These are phyloP conservation scores for Anser cygnoides DNA, from an alignment of 2,113 vertebrate genomes.

Conservation along the genomic window DNA sequence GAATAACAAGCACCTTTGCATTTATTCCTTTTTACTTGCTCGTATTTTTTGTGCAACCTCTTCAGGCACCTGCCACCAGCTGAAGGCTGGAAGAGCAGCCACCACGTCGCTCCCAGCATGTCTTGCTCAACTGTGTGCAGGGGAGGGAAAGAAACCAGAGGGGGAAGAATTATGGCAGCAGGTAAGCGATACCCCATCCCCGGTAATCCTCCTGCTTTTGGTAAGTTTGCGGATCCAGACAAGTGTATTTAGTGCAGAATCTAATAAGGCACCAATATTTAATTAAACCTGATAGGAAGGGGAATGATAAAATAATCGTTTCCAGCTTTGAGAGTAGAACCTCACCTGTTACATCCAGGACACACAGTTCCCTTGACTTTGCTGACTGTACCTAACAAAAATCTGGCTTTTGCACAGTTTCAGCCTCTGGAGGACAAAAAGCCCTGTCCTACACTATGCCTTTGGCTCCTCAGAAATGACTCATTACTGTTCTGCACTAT, in stretches of 20 bases:
- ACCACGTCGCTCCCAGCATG: rapidly evolving
- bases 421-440: not conserved
- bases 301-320: not conserved
- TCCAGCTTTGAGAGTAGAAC: not conserved
- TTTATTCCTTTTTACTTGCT: not conserved
- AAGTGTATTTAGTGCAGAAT: not conserved
- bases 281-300: not conserved
- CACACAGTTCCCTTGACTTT: not conserved
- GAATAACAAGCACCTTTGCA: not conserved
- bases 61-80: not conserved
- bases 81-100: not conserved
- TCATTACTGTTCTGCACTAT: not conserved
- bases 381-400: not conserved
- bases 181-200: not conserved
- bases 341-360: not conserved
- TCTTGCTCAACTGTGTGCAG: not conserved
- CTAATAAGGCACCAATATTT: not conserved
- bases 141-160: not conserved
- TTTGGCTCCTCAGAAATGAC: not conserved
- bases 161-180: not conserved
- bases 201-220: not conserved
- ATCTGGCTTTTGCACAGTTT: not conserved
- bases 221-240: not conserved
- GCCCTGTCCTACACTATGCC: not conserved
- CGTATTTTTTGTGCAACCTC: not conserved